phyloP scores from a whole-genome alignment of 2,888 invertebrate species.

The Tetragonula carbonaria region DNA sequence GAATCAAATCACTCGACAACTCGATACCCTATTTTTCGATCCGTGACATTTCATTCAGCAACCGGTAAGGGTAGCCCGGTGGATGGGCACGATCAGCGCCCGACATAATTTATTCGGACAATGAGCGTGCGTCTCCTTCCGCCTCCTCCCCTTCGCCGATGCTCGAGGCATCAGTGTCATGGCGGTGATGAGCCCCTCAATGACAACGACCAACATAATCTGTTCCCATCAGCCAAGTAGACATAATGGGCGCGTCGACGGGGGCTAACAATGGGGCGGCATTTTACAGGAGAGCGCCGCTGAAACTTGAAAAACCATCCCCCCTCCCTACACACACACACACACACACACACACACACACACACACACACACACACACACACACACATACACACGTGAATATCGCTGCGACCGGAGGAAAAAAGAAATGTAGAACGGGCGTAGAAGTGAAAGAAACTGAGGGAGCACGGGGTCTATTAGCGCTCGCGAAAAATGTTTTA shows the following conservation, averaged over 20 bases:
- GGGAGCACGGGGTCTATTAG: not conserved
- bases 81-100: slow-evolving; percentile 42
- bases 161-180: slow-evolving; percentile 78
- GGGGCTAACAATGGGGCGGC: slow-evolving; percentile 75
- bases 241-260: slow-evolving; percentile 81
- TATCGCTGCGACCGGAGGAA: slow-evolving; percentile 17
- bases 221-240: slow-evolving; percentile 81
- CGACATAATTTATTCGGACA: slow-evolving; percentile 79
- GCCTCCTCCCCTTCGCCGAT: slow-evolving; percentile 20
- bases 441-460: not conserved
- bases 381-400: not conserved
- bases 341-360: too few species aligned
- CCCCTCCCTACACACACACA: not conserved
- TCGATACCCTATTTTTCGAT: slow-evolving; percentile 59
- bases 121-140: slow-evolving; percentile 70
- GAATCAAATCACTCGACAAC: slow-evolving; percentile 56
- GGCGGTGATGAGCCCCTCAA: slow-evolving; percentile 79
- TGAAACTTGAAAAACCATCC: slow-evolving; percentile 63
- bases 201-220: slow-evolving; percentile 82
- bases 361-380: too few species aligned
- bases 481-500: too few species aligned
- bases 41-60: slow-evolving; percentile 60
- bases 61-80: slow-evolving; percentile 52
- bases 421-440: slow-evolving; percentile 26
- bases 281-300: slow-evolving; percentile 72